phyloP scores from a whole-genome alignment of 1,140 invertebrate species.

The Lamellibrachia luymesi region DNA sequence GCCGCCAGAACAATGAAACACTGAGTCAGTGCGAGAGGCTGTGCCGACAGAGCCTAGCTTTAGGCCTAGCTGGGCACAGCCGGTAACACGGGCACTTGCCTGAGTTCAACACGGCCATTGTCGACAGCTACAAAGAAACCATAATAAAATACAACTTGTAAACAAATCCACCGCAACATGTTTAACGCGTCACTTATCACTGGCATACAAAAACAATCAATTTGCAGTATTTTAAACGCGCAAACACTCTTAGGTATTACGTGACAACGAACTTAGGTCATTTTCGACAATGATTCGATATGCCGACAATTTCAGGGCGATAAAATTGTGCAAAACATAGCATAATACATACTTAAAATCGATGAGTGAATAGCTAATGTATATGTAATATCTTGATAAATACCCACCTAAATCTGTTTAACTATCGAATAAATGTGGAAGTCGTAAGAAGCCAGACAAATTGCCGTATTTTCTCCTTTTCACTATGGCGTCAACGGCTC shows the following conservation, averaged over 20 bases:
- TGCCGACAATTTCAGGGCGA: neutral
- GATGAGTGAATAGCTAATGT: neutral
- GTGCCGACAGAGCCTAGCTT: neutral
- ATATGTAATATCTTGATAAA: neutral
- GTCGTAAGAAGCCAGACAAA: neutral
- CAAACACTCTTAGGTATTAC: neutral
- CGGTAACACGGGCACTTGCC: neutral
- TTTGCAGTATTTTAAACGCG: neutral
- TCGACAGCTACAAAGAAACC: neutral
- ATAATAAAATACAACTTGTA: neutral
- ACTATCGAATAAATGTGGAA: neutral
- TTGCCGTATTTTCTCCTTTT: neutral
- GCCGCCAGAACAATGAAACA: neutral
- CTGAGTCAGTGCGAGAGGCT: neutral
- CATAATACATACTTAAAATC: neutral
- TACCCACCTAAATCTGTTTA: neutral
- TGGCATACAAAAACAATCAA: neutral
- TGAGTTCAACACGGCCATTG: neutral
- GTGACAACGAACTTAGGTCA: neutral
- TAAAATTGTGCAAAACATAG: neutral
- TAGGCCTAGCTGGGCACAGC: neutral
- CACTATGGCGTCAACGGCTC: neutral
- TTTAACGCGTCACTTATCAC: neutral
- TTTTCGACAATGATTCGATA: neutral
- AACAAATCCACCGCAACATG: neutral